Evolutionary conservation across 2,888 invertebrate species (phyloP).

Genomic region (Lycocerus yunnanus): DNA sequence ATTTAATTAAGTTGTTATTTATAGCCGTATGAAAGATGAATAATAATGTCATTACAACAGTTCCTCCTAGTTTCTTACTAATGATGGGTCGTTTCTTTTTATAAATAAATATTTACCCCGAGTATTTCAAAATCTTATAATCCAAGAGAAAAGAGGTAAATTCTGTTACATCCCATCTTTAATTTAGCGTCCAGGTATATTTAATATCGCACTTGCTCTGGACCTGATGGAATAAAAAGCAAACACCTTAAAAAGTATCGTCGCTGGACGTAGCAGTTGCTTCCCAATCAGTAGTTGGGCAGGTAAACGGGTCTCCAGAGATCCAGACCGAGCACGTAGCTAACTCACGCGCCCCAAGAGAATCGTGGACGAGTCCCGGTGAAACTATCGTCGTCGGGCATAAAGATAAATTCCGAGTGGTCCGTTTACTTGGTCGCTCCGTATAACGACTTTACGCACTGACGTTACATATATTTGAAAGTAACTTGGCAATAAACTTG

Average conservation of each 20-base stretch:
- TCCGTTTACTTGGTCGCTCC: slow-evolving; percentile 33
- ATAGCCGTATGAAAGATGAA: not conserved
- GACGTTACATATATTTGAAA: slow-evolving; percentile 44
- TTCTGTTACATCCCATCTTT: not conserved
- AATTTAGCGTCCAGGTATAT: not conserved
- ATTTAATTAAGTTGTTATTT: slow-evolving; percentile 1
- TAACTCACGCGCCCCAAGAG: slow-evolving; percentile 55
- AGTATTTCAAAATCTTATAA: not conserved
- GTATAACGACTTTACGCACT: slow-evolving; percentile 50
- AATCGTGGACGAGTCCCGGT: slow-evolving; percentile 38
- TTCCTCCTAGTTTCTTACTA: not conserved
- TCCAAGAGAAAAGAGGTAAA: not conserved
- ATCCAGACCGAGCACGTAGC: slow-evolving; percentile 52
- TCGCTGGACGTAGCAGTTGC: slow-evolving; percentile 40
- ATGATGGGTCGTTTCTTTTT: not conserved
- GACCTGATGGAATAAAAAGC: not conserved
- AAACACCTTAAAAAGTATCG: slow-evolving; percentile 15
- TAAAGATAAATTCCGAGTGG: slow-evolving; percentile 52
- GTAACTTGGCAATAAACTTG: slow-evolving; percentile 24
- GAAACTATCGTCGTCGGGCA: slow-evolving; percentile 49
- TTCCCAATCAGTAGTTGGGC: slow-evolving; percentile 56
- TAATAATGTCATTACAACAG: not conserved
- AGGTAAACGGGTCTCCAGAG: slow-evolving; percentile 56
- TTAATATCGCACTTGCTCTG: not conserved
- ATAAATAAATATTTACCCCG: not conserved